A percentile compares a stretch with the other conserved stretches of the same genome.
phyloP scores from a whole-genome alignment of 2,797 vertebrate genomes.

The Nothura maculosa region DNA sequence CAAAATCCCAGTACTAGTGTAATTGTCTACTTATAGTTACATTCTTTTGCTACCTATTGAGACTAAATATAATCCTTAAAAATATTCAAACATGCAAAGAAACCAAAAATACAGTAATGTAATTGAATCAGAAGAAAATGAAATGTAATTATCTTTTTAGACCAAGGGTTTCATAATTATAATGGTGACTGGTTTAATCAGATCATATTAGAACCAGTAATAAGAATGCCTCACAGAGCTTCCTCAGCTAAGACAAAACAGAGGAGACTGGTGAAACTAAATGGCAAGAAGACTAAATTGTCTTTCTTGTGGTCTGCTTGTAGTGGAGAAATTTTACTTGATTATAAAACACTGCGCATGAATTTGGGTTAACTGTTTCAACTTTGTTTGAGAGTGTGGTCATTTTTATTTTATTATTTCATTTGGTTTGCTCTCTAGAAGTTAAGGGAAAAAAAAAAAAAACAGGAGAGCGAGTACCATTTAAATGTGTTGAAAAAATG shows the following conservation, averaged over 20 bases:
- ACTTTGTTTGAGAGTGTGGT: not conserved
- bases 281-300: conserved; percentile 39
- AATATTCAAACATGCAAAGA: conserved; percentile 44
- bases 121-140: conserved; percentile 67
- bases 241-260: conserved; percentile 22
- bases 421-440: conserved; percentile 1
- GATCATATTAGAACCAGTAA: conserved; percentile 63
- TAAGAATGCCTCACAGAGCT: conserved; percentile 47
- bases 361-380: not conserved
- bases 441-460: not conserved
- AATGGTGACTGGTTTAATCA: conserved; percentile 64
- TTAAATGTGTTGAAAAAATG: not conserved
- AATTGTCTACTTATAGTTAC: conserved; percentile 3
- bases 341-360: not conserved
- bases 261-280: conserved; percentile 7
- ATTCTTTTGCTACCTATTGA: conserved; percentile 28
- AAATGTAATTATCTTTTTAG: conserved; percentile 72
- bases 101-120: conserved; percentile 63
- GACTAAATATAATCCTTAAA: conserved; percentile 41
- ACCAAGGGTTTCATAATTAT: conserved; percentile 70
- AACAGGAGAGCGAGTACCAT: accelerated
- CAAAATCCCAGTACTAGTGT: accelerated
- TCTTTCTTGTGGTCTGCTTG: not conserved
- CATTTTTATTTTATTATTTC: too few species aligned
- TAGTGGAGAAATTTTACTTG: not conserved